Evolutionary conservation across 2,888 invertebrate species (phyloP), one percentile per base, ranked within the genome.

Genomic region (Calliphora vomitoria): DNA sequence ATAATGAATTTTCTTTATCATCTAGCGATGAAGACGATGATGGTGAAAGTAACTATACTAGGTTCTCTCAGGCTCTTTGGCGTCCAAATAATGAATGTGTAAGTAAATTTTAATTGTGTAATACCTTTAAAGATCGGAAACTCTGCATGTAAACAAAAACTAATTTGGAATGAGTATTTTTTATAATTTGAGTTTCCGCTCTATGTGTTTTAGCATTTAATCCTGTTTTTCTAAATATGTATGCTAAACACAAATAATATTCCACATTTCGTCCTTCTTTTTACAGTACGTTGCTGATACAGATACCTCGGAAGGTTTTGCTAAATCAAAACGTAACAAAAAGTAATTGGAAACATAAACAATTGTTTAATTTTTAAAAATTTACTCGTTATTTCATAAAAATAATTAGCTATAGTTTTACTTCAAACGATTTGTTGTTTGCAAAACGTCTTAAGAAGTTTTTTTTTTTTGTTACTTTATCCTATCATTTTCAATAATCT

Each of bases 231-330:
- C 4, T 31, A 31, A 31, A 35, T 35, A 0, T 35, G 0, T 35
- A 35, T 35, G 25, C 25, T 25, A 25, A 25, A 25, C 25, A 25
- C 25, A 25, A 25, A 25, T 25, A 25, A 25, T 25, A 25, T 25
- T 35, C 6, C 6, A 35, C 4, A 35, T 35, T 35, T 0, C 35
- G 4, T 0, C 35, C 5, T 35, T 6, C 35, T 8, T 15, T 50
- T 82, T 84, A 4, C 41, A 88, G 88, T 75, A 68, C 25, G 69
- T 75, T 47, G 10, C 84, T 20, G 83, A 84, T 41, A 82, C 82
- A 8, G 84, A 84, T 76, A 47, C 72, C 69, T 85, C 86, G 1
- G 82, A 79, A 68, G 75, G 76, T 50, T 88, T 88, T 83, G 64
- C 31, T 8, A 87, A 83, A 47, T 0, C 72, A 5, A 89, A 89